These are phyloP conservation scores for Conus betulinus DNA, from an alignment of 1,140 invertebrate genomes.

Conservation along the genomic window DNA sequence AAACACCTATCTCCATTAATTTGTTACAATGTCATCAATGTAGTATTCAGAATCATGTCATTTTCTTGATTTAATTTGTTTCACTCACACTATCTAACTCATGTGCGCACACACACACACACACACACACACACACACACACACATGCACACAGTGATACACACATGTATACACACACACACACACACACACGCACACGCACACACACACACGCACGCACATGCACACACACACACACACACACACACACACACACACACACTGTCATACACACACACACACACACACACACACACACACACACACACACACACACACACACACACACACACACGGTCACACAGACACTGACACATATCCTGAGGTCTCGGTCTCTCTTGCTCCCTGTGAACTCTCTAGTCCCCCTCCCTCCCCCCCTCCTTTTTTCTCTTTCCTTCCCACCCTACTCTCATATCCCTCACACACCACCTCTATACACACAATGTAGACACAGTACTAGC, in stretches of 20 bases:
- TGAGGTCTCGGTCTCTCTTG: neutral
- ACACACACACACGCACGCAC: neutral
- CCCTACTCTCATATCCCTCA: too few relatives aligned
- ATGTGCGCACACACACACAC: neutral
- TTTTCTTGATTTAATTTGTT: too few relatives aligned
- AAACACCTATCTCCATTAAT: neutral
- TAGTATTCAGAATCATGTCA: too few relatives aligned
- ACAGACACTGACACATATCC: neutral
- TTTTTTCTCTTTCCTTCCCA: too few relatives aligned
- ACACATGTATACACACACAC: neutral
- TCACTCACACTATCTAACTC: neutral
- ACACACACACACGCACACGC: neutral
- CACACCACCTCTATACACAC: too few relatives aligned
- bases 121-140: neutral
- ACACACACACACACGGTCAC: neutral
- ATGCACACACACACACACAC: neutral
- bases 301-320: neutral
- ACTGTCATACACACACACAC: neutral
- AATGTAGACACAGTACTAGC: too few relatives aligned
- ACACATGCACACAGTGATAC: neutral
- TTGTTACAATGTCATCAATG: too few relatives aligned
- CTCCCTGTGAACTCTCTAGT: too few relatives aligned
- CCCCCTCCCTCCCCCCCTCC: too few relatives aligned
- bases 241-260: neutral
- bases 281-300: slow-evolving; percentile 5